A percentile compares a stretch with the other conserved stretches of the same genome.
These are phyloP conservation scores for Fulica atra DNA, from an alignment of 2,113 vertebrate genomes.

Conservation along the genomic window DNA sequence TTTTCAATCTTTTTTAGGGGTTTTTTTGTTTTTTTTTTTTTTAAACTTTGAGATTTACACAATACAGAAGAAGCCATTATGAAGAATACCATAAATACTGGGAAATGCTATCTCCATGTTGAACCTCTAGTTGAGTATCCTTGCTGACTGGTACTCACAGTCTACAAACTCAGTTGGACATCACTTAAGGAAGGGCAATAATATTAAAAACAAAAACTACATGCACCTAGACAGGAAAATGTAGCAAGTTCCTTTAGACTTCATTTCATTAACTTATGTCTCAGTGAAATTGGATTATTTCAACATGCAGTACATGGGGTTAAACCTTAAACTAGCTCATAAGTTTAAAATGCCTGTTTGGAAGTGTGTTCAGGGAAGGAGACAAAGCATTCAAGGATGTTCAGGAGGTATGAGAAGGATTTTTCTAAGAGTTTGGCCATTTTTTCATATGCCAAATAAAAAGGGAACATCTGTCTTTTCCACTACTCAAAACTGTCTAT, in stretches of 20 bases:
- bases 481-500: neutral
- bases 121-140: neutral
- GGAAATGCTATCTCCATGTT: neutral
- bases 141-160: neutral
- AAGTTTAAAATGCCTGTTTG: neutral
- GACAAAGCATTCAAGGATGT: neutral
- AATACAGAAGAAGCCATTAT: neutral
- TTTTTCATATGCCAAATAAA: neutral
- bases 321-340: neutral
- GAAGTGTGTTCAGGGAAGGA: neutral
- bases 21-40: neutral
- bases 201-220: neutral
- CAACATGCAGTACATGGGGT: neutral
- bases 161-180: neutral
- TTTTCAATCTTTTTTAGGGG: too few relatives aligned
- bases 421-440: neutral
- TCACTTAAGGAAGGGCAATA: neutral
- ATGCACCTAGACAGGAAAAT: neutral
- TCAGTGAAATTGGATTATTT: neutral
- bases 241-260: neutral
- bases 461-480: neutral
- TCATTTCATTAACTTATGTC: neutral
- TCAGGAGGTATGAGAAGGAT: neutral
- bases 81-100: neutral
- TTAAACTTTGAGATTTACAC: neutral